Base-by-base conservation (phyloP, 2,797 vertebrate genomes). In the Sphenopsis melanotis region DNA sequence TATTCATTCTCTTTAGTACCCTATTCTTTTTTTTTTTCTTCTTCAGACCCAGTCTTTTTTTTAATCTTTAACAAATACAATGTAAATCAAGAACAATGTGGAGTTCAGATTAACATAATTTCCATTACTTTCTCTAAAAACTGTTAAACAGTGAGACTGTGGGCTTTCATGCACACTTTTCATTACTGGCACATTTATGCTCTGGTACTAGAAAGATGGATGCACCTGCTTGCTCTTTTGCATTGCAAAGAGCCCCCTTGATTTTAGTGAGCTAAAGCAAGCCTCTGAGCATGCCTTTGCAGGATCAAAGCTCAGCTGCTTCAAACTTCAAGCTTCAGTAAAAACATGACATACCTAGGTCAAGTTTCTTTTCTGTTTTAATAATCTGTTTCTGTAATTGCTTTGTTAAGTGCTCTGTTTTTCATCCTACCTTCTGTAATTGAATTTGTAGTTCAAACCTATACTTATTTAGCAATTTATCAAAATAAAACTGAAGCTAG, bases 31-130 rank as follows among this genome's bases (percentile, higher is more conserved):
- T 26, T 24, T 57, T 57, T 24, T 57, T 11, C 2, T 61, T 26
- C 23, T 90, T 87, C 36, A 90, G 83, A 85, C 74, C 30, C 68
- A 14, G 9, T 13, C 11, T 84, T 72, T 60, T 84, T 75, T 42
- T 61, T 16, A 84, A 87, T 52, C 71, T 66, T 89, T 89, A 86
- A 37, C 37, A 89, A 92, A 72, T 65, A 46, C 65, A 93, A 84
- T 41, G 12, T 32, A 19, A 89, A 27, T 41, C 53, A 76, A 93
- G 64, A 95, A 83, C n/a, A 78, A 94, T 46, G 24, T 10, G 53
- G 34, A 71, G 74, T 90, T 95, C 84, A 92, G 79, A 93, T 94
- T 93, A 91, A 75, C 46, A 36, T 87, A 86, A 70, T 96, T 96
- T 91, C 83, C 53, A 55, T 78, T 88, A 21, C 15, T 61, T 93